A percentile compares a stretch with the other conserved stretches of the same genome.
phyloP scores from a whole-genome alignment of 2,888 invertebrate genomes.

The Tyria jacobaeae region DNA sequence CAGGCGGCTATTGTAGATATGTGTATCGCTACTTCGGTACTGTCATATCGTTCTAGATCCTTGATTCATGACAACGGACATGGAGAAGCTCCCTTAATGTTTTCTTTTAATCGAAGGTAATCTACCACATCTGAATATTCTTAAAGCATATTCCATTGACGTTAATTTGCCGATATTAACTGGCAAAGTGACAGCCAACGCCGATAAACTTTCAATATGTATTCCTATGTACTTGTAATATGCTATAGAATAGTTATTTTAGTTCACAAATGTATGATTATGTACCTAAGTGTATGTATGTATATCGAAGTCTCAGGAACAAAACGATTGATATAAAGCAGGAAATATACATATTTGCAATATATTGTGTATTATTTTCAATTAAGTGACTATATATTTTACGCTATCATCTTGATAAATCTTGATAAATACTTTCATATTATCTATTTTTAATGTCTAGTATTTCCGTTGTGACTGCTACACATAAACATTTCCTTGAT shows the following conservation, averaged over 20 bases:
- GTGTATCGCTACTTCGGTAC: too few relatives aligned
- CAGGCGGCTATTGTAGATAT: too few relatives aligned
- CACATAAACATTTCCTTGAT: too few relatives aligned
- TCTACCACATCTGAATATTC: neutral
- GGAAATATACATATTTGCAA: conserved; percentile 78
- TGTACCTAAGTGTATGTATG: conserved; percentile 58
- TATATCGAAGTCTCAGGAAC: conserved; percentile 58
- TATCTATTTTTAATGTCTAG: too few relatives aligned
- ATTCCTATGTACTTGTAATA: conserved; percentile 49
- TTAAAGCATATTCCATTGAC: conserved; percentile 4
- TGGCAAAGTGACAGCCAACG: conserved; percentile 28
- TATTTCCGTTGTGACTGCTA: too few relatives aligned
- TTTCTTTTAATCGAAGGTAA: neutral
- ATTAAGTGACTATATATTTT: neutral
- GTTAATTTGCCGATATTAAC: conserved; percentile 28
- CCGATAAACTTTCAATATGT: conserved; percentile 36
- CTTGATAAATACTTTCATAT: too few relatives aligned
- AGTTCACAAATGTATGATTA: conserved; percentile 52
- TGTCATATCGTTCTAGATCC: too few relatives aligned
- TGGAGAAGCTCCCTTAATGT: neutral
- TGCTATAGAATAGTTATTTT: conserved; percentile 56
- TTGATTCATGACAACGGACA: too few relatives aligned
- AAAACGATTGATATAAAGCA: conserved; percentile 60
- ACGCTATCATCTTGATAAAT: too few relatives aligned
- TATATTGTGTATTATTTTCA: conserved; percentile 55